A percentile compares a stretch with the other conserved stretches of the same genome.
Evolutionary conservation across 2,888 invertebrate genomes (phyloP).

Genomic region (Campoletis raptor): DNA sequence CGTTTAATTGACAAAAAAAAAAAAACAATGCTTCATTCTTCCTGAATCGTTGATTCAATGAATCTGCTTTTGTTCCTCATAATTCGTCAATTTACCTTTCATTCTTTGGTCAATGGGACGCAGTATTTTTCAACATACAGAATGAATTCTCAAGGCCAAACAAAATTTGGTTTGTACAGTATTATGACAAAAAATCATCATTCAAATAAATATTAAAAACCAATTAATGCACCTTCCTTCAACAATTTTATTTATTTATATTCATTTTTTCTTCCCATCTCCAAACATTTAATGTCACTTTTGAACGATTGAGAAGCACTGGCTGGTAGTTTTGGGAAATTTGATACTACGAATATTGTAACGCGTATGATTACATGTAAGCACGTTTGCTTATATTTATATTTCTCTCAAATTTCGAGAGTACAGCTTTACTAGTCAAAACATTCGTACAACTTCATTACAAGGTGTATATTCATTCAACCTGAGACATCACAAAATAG

Average conservation of each 20-base stretch:
- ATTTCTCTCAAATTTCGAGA: slow-evolving; percentile 36
- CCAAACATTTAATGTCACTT: neutral
- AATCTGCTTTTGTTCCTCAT: neutral
- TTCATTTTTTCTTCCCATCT: neutral
- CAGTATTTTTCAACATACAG: neutral
- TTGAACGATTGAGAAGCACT: slow-evolving; percentile 1
- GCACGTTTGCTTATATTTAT: slow-evolving; percentile 16
- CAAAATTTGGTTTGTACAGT: neutral
- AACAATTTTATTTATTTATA: neutral
- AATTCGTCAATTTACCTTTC: neutral
- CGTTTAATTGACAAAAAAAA: too few species aligned
- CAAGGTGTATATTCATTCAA: neutral
- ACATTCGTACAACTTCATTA: slow-evolving; percentile 23
- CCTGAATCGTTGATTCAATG: neutral
- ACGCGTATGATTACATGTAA: neutral
- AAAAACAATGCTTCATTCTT: neutral
- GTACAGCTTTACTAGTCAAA: neutral
- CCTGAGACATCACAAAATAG: too few species aligned
- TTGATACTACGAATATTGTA: slow-evolving; percentile 4
- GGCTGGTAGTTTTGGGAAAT: slow-evolving; percentile 27
- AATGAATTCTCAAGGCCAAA: neutral
- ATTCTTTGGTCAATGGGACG: neutral
- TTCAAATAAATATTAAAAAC: neutral
- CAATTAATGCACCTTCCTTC: neutral
- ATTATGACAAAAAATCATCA: neutral